Evolutionary conservation across 2,888 invertebrate genomes (phyloP), one percentile per base, ranked within the genome.

Genomic region (Andricus quercusramuli): DNA sequence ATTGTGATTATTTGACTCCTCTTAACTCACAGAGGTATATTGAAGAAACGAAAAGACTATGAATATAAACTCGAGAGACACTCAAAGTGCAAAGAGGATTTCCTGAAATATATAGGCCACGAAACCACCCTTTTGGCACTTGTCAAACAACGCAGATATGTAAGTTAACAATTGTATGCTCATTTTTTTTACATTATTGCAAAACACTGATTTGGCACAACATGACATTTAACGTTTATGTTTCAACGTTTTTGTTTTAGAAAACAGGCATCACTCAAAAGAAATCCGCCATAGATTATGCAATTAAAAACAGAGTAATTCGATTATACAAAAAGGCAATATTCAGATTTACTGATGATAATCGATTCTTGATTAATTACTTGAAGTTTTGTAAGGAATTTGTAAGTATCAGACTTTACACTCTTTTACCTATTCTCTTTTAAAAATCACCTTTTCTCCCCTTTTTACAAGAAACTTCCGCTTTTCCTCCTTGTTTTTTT

Each of bases 341-440:
- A 79, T 93, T 94, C 51, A 94, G 95, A 84, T 97, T 96, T 89
- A 95, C 96, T 87, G 94, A 95, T 88, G 96, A 97, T 89, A 93
- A 96, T 62, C 94, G 95, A 84, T 93, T 97, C 79, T 97, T 96
- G 95, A 94, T 96, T 87, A 95, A 96, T 66, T 96, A 96, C 88
- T 95, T 98, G 78, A 96, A 96, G 88, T 98, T 97, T 91, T 96
- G 96, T 88, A 96, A 95, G 87, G 94, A 95, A 90, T 95, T 95
- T 89, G 94, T 94, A 91, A 92, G 93, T 64, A 47, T 77, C 80
- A 37, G 9, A 37, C 37, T 37, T 37, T 37, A 37, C 8, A 8
- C 37, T 37, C 37, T 37, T 9, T 37, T 37, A 37, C 8, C 37
- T 9, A 37, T 37, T 8, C 37, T 29, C 65, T 32, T n/a, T 67